Percentiles rank a stretch among this genome's conserved stretches.
These are phyloP conservation scores for Tarsius wallacei DNA, from an alignment of 2,797 vertebrate species.

Conservation along the genomic window DNA sequence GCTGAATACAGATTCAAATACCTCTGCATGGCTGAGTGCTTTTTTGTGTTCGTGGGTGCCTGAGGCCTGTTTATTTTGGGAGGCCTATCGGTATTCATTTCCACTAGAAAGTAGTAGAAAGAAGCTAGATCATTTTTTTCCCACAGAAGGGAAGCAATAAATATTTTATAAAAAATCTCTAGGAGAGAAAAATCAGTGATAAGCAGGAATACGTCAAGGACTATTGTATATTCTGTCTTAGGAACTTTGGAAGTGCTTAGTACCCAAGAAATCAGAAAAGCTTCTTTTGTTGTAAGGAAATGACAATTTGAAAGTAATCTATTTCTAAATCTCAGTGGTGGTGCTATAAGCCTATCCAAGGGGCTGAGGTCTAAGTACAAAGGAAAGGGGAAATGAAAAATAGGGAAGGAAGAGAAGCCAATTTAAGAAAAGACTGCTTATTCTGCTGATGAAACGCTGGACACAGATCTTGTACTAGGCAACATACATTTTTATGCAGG, in stretches of 20 bases:
- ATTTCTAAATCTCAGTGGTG: slow-evolving; percentile 45
- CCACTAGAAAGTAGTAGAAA: slow-evolving; percentile 68
- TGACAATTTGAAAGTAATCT: slow-evolving; percentile 59
- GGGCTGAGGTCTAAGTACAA: slow-evolving; percentile 60
- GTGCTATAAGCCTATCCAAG: neutral
- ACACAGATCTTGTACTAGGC: neutral
- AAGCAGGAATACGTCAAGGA: slow-evolving; percentile 39
- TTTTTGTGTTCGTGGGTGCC: slow-evolving; percentile 68
- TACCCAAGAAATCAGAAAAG: slow-evolving; percentile 46
- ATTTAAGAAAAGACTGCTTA: slow-evolving; percentile 60
- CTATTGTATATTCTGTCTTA: slow-evolving; percentile 57
- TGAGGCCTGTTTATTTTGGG: slow-evolving; percentile 69
- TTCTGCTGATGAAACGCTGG: neutral
- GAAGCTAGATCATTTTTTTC: slow-evolving; percentile 55
- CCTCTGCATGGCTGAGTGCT: slow-evolving; percentile 30
- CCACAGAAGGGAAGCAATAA: slow-evolving; percentile 64
- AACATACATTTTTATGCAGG: neutral
- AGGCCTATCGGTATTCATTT: slow-evolving; percentile 60
- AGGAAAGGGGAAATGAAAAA: slow-evolving; percentile 68
- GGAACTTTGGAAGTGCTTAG: slow-evolving; percentile 15
- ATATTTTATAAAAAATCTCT: slow-evolving; percentile 45
- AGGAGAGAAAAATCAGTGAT: slow-evolving; percentile 62
- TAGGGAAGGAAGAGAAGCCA: slow-evolving; percentile 48
- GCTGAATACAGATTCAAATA: slow-evolving; percentile 63
- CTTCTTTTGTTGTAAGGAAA: slow-evolving; percentile 68